phyloP scores from a whole-genome alignment of 2,113 vertebrate species.

The Hippocampus zosterae region DNA sequence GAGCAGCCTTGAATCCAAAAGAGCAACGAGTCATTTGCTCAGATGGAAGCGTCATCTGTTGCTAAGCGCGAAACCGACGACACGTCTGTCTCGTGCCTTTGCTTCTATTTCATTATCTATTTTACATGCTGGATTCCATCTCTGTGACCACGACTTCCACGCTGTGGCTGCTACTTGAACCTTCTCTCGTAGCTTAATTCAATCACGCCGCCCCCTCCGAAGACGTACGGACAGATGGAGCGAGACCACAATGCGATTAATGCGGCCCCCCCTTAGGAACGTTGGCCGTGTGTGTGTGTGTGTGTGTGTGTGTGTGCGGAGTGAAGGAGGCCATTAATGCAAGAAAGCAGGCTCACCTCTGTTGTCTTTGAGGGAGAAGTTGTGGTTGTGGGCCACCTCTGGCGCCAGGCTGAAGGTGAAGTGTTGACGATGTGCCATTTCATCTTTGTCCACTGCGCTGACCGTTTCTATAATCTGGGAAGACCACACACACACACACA shows the following conservation, averaged over 20 bases:
- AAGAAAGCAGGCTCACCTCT: conserved; percentile 76
- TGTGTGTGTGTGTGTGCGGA: conserved; percentile 22
- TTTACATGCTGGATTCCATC: not conserved
- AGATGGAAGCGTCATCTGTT: conserved; percentile 23
- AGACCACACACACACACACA: not conserved
- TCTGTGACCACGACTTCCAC: not conserved
- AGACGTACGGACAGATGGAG: conserved; percentile 58
- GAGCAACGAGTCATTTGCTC: not conserved
- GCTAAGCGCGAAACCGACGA: not conserved
- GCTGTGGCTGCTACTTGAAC: not conserved
- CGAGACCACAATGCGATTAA: conserved; percentile 60
- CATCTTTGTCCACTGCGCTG: conserved; percentile 94
- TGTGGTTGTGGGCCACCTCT: conserved; percentile 88
- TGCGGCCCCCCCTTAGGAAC: conserved; percentile 39
- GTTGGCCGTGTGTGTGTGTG: conserved; percentile 33
- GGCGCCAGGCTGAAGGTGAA: conserved; percentile 89
- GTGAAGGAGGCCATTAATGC: too few relatives aligned
- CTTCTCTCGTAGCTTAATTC: conserved; percentile 40
- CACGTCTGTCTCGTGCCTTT: not conserved
- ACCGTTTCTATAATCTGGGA: conserved; percentile 77
- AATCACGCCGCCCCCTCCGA: conserved; percentile 45
- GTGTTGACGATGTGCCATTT: conserved; percentile 84
- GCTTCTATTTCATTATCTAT: conserved; percentile 1
- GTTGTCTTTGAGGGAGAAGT: conserved; percentile 95
- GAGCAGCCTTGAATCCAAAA: not conserved